phyloP scores from a whole-genome alignment of 1,140 invertebrate genomes.

The Drosophila biarmipes region DNA sequence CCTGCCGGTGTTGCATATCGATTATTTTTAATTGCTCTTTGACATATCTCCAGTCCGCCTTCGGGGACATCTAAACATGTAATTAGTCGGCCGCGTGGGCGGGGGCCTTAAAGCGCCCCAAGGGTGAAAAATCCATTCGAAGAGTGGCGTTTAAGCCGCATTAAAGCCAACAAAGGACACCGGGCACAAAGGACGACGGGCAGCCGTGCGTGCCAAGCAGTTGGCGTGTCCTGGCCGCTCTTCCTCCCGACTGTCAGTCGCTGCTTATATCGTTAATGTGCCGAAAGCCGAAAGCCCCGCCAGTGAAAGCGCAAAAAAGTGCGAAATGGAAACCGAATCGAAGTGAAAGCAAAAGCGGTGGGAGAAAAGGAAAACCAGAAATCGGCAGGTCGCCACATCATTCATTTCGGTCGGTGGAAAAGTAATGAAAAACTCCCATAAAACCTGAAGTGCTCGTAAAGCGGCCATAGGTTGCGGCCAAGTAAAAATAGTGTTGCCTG shows the following conservation, averaged over 20 bases:
- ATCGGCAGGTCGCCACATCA: constrained; percentile 31
- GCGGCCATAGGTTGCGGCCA: constrained; percentile 13
- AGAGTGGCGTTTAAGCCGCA: constrained; percentile 28
- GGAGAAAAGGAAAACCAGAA: background rate
- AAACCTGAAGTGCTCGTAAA: constrained; percentile 50
- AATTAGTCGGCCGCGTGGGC: constrained; percentile 20
- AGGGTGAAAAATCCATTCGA: constrained; percentile 4
- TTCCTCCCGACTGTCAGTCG: constrained; percentile 28
- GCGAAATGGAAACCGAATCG: constrained; percentile 46
- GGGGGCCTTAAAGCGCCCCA: constrained; percentile 20
- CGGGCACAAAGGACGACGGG: constrained; percentile 19
- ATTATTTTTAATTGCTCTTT: constrained; percentile 70
- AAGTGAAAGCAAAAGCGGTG: constrained; percentile 21
- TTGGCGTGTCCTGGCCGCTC: constrained; percentile 19
- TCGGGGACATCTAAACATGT: constrained; percentile 32
- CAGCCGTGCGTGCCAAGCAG: constrained; percentile 31
- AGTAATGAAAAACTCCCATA: constrained; percentile 55
- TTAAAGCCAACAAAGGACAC: constrained; percentile 41
- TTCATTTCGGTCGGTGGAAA: constrained; percentile 36
- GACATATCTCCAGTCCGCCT: constrained; percentile 19
- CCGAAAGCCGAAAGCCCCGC: constrained; percentile 44
- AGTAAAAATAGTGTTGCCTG: constrained; percentile 31
- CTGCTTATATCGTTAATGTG: constrained; percentile 65
- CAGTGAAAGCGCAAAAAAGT: constrained; percentile 39
- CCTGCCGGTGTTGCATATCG: constrained; percentile 44